Conservation (phyloP, 2,888 invertebrate genomes). For the Leptopilina syphax region DNA sequence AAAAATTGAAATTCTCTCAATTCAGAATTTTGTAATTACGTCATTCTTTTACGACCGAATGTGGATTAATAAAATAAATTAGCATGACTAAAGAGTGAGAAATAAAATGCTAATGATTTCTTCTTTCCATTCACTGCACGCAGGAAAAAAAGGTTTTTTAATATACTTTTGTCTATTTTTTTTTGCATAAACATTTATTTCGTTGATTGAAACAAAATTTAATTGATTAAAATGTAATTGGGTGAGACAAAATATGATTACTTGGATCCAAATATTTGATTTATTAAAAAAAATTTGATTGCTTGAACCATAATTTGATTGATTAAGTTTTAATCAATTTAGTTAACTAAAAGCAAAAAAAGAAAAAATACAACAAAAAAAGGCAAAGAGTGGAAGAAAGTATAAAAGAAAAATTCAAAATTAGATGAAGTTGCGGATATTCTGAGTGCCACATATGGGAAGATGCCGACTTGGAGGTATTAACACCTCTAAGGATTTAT, state of each 20-base stretch:
- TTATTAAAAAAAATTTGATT: too few relatives aligned
- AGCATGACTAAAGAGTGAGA: neutral
- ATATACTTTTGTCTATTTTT: too few relatives aligned
- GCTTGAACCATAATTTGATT: too few relatives aligned
- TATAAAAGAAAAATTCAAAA: conserved; percentile 43
- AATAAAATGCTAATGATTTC: conserved; percentile 28
- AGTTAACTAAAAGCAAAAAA: too few relatives aligned
- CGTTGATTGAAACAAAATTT: too few relatives aligned
- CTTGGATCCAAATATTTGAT: too few relatives aligned
- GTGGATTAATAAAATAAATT: conserved; percentile 31
- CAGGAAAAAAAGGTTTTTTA: too few relatives aligned
- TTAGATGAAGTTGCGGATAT: conserved; percentile 50
- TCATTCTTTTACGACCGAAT: conserved; percentile 21
- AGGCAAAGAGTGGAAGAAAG: conserved; percentile 36
- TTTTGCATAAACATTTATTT: too few relatives aligned
- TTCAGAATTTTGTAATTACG: conserved; percentile 20
- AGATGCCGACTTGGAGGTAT: conserved; percentile 69
- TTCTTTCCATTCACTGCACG: neutral
- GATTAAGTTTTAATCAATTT: too few relatives aligned
- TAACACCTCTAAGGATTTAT: conserved; percentile 76
- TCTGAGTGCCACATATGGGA: conserved; percentile 55
- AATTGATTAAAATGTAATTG: too few relatives aligned
- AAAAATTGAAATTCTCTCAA: neutral
- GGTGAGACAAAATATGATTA: too few relatives aligned
- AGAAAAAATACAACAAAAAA: neutral